Evolutionary conservation across 2,888 invertebrate genomes (phyloP).

Genomic region (Apotomis betuletana): DNA sequence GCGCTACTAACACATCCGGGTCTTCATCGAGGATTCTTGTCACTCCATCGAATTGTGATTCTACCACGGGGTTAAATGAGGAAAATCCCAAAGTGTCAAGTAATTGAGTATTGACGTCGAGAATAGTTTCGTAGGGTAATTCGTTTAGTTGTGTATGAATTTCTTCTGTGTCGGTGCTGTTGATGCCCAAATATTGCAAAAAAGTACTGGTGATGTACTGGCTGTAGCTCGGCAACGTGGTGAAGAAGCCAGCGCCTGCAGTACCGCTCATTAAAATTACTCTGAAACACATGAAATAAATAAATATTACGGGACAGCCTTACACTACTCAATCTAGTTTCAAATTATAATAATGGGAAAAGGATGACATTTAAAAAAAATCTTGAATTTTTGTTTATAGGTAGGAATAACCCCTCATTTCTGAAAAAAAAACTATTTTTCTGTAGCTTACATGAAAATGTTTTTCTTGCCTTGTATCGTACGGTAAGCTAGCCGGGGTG

Average conservation of each 20-base stretch:
- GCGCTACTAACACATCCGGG: constrained; percentile 61
- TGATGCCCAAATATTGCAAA: constrained; percentile 73
- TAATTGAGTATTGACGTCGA: constrained; percentile 58
- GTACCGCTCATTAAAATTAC: constrained; percentile 71
- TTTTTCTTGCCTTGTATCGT: no score
- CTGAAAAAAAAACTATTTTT: no score
- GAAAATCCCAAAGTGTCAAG: constrained; percentile 59
- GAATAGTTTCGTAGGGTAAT: constrained; percentile 62
- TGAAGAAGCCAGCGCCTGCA: constrained; percentile 60
- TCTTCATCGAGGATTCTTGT: constrained; percentile 65
- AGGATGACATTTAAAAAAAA: no score
- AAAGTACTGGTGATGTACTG: constrained; percentile 55
- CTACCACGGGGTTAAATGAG: constrained; percentile 69
- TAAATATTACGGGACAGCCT: no score
- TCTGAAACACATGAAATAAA: constrained; percentile 55
- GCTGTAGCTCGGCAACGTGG: constrained; percentile 61
- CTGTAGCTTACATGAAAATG: no score
- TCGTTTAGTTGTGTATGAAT: constrained; percentile 60
- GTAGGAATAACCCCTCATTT: no score
- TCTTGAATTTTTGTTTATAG: no score
- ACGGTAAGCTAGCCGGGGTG: no score
- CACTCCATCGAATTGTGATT: constrained; percentile 61
- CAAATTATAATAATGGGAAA: no score
- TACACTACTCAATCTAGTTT: no score
- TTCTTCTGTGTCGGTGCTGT: constrained; percentile 59